These are phyloP conservation scores for Cichladusa arquata DNA, from an alignment of 2,113 vertebrate genomes.

Conservation along the genomic window DNA sequence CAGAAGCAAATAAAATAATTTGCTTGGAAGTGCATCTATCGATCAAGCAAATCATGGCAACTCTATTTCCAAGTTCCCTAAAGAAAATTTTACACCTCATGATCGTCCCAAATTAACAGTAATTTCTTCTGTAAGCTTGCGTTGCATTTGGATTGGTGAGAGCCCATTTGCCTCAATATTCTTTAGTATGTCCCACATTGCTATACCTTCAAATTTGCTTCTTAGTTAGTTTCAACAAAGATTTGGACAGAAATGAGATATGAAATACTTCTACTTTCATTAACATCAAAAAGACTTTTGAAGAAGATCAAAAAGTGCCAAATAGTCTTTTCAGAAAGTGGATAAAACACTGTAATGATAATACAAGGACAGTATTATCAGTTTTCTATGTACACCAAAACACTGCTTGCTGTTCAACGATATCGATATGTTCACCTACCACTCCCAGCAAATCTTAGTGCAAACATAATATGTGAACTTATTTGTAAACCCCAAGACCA, in stretches of 20 bases:
- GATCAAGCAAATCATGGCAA: conserved; percentile 64
- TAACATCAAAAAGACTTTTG: conserved; percentile 56
- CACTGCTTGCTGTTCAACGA: conserved; percentile 56
- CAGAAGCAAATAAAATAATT: conserved; percentile 65
- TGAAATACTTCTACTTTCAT: conserved; percentile 61
- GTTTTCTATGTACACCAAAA: conserved; percentile 71
- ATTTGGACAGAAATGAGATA: conserved; percentile 65
- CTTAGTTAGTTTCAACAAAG: conserved; percentile 55
- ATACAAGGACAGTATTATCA: conserved; percentile 63
- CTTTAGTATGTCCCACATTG: conserved; percentile 23
- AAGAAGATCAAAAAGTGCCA: conserved; percentile 69
- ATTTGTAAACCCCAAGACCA: conserved; percentile 70
- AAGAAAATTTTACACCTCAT: conserved; percentile 71
- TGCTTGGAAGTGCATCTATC: conserved; percentile 68
- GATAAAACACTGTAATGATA: conserved; percentile 64
- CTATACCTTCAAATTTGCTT: conserved; percentile 38
- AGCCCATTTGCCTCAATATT: conserved; percentile 47
- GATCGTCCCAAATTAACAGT: conserved; percentile 56
- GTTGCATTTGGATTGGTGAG: conserved; percentile 59
- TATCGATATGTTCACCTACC: conserved; percentile 58
- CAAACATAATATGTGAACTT: conserved; percentile 73
- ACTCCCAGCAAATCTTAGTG: conserved; percentile 78
- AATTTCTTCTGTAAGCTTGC: conserved; percentile 9
- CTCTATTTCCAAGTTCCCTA: conserved; percentile 56
- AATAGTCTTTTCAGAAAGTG: conserved; percentile 61